Percentiles rank a stretch among this genome's conserved stretches.
These are phyloP conservation scores for Phytoseiulus persimilis DNA, from an alignment of 2,888 invertebrate species.

Conservation along the genomic window DNA sequence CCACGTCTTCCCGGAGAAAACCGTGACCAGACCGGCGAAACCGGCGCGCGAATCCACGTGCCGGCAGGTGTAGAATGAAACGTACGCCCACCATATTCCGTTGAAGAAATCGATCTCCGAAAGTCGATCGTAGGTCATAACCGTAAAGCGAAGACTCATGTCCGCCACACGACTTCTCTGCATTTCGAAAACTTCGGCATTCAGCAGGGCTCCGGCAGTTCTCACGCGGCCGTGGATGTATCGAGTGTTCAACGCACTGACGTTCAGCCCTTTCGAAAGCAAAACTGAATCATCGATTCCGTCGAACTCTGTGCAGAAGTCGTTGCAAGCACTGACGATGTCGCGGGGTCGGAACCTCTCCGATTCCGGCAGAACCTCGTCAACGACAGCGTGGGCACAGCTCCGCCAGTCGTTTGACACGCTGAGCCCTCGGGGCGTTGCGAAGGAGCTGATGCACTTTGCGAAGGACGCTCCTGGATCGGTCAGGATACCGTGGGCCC, in stretches of 20 bases:
- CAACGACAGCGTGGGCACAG: background rate
- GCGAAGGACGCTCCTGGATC: background rate
- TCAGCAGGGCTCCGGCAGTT: background rate
- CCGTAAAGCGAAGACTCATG: background rate
- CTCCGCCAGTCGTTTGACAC: slow-evolving; percentile 9
- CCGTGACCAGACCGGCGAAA: background rate
- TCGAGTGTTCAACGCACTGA: background rate
- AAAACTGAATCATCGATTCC: background rate
- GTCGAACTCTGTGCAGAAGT: background rate
- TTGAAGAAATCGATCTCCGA: slow-evolving; percentile 24
- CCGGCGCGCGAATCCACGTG: background rate
- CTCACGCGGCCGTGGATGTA: background rate
- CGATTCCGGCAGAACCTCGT: background rate
- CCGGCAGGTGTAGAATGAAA: slow-evolving; percentile 14
- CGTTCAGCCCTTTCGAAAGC: background rate
- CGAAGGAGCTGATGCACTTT: background rate
- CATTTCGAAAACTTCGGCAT: background rate
- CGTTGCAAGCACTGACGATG: background rate
- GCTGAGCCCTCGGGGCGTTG: background rate
- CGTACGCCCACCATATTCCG: background rate
- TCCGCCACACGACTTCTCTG: background rate
- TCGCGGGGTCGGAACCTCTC: background rate
- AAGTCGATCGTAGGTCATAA: slow-evolving; percentile 11
- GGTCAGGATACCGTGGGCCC: background rate
- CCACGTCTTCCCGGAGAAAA: background rate